These are phyloP conservation scores for Trichacis sp. DNA, from an alignment of 2,888 invertebrate genomes.

Conservation along the genomic window DNA sequence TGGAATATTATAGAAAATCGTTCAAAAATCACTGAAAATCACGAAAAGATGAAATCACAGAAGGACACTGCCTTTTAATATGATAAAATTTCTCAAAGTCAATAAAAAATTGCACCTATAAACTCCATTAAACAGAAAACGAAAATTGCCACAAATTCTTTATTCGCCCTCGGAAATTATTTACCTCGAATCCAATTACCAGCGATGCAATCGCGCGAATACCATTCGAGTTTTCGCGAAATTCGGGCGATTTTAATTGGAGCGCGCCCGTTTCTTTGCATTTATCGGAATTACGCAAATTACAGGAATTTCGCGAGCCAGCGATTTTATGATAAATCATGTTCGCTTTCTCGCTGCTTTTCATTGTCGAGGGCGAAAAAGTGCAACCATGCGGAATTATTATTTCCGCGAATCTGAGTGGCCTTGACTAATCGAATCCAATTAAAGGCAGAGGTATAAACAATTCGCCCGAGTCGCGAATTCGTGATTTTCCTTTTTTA, in stretches of 20 bases:
- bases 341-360: too few relatives aligned
- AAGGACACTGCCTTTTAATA: too few relatives aligned
- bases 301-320: background rate
- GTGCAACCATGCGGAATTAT: background rate
- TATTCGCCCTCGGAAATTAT: background rate
- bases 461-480: too few relatives aligned
- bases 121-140: too few relatives aligned
- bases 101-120: too few relatives aligned
- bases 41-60: too few relatives aligned
- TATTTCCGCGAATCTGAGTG: background rate
- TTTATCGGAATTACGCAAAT: background rate
- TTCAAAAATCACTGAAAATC: too few relatives aligned
- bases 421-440: background rate
- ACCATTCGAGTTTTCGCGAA: background rate
- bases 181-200: background rate
- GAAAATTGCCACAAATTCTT: background rate
- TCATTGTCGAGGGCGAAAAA: background rate
- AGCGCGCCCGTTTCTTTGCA: background rate
- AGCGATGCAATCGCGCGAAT: background rate
- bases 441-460: background rate
- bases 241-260: background rate
- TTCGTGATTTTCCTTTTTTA: too few relatives aligned
- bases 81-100: too few relatives aligned
- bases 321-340: background rate
- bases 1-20: too few relatives aligned